Conservation (phyloP, 1,140 invertebrate species). For the Hestina assimilis region DNA sequence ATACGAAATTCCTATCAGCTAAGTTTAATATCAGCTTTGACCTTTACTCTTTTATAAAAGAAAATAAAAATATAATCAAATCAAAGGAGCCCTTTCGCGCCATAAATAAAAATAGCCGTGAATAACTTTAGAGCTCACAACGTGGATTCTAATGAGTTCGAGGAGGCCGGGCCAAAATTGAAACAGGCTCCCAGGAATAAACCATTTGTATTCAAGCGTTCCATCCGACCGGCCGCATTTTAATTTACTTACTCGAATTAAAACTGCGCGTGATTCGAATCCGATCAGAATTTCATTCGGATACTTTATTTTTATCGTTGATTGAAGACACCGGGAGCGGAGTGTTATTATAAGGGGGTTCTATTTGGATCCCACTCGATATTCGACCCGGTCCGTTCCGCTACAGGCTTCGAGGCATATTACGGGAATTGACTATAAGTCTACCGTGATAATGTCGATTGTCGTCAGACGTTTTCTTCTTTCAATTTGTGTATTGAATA, state of each 20-base stretch:
- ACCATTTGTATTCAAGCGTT: slow-evolving; percentile 75
- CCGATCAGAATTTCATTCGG: slow-evolving; percentile 46
- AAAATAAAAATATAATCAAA: slow-evolving; percentile 9
- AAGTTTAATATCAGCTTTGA: no score
- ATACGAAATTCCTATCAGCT: no score
- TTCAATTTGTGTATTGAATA: slow-evolving; percentile 51
- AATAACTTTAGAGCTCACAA: slow-evolving; percentile 49
- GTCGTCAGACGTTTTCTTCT: slow-evolving; percentile 48
- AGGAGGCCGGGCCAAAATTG: slow-evolving; percentile 47
- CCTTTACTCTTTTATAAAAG: no score
- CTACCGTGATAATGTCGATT: slow-evolving; percentile 45
- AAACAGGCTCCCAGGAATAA: slow-evolving; percentile 59
- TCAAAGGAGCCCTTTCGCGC: slow-evolving; percentile 24
- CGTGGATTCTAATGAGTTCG: slow-evolving; percentile 54
- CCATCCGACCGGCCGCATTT: slow-evolving; percentile 60
- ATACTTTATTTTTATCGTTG: slow-evolving; percentile 72
- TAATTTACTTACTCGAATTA: slow-evolving; percentile 77
- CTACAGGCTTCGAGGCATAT: slow-evolving; percentile 43
- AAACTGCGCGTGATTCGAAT: slow-evolving; percentile 74
- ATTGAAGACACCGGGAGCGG: slow-evolving; percentile 49
- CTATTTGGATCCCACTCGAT: slow-evolving; percentile 28
- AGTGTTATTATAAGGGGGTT: slow-evolving; percentile 45
- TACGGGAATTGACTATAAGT: slow-evolving; percentile 54
- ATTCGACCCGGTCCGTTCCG: slow-evolving; percentile 40
- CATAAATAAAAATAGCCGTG: slow-evolving; percentile 59